These are phyloP conservation scores for Bradypus variegatus DNA, from an alignment of 2,797 vertebrate genomes.

Conservation along the genomic window DNA sequence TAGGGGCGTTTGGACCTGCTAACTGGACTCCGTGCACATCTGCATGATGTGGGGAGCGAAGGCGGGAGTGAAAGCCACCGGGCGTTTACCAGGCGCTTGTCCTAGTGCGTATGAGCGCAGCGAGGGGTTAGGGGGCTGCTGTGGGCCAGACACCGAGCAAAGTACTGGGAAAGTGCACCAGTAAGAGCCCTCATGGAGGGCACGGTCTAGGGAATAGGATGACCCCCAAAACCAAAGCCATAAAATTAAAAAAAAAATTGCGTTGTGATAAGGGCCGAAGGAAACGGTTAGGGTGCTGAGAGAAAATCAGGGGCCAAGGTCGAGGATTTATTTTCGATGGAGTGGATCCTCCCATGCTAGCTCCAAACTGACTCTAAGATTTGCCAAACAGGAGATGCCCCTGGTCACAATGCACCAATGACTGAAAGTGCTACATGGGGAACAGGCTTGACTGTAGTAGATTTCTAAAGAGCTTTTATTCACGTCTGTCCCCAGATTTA, in stretches of 20 bases:
- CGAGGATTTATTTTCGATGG: neutral
- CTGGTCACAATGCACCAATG: accelerated
- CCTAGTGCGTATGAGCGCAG: accelerated
- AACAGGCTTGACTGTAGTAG: accelerated
- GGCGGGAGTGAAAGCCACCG: neutral
- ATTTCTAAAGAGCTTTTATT: neutral
- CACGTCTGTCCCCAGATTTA: neutral
- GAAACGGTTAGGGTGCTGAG: neutral
- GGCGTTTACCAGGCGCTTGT: neutral
- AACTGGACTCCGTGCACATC: no score
- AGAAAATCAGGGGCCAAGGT: neutral
- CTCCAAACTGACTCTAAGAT: neutral
- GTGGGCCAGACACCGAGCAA: neutral
- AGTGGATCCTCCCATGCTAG: no score
- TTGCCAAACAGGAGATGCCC: accelerated
- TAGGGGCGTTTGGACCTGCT: neutral
- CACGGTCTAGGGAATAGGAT: neutral
- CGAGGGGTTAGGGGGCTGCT: neutral
- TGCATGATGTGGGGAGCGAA: neutral
- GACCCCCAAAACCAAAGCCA: neutral
- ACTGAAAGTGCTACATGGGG: neutral
- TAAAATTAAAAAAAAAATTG: neutral
- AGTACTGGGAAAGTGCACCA: neutral
- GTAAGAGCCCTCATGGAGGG: neutral
- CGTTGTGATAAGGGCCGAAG: neutral